Evolutionary conservation across 2,113 vertebrate genomes (phyloP).

Genomic region (Takifugu flavidus): DNA sequence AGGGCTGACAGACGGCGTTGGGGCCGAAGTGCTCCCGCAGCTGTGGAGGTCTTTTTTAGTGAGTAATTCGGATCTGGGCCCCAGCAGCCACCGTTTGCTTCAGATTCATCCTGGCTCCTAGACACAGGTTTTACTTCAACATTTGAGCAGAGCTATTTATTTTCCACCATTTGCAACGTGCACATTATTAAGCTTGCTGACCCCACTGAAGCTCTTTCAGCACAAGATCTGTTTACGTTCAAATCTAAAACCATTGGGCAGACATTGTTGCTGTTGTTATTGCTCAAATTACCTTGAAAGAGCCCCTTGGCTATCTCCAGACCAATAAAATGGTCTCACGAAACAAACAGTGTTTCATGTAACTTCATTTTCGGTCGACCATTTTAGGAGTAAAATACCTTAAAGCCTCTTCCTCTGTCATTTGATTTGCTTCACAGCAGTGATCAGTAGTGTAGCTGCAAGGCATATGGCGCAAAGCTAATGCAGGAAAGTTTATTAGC

Average conservation of each 20-base stretch:
- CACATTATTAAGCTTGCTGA: conserved; percentile 20
- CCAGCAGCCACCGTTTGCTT: conserved; percentile 44
- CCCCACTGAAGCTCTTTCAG: not conserved
- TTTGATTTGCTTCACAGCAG: conserved; percentile 23
- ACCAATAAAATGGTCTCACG: not conserved
- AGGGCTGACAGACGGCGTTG: conserved; percentile 57
- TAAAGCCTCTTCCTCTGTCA: conserved; percentile 6
- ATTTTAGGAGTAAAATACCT: conserved; percentile 7
- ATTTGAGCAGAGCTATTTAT: conserved; percentile 42
- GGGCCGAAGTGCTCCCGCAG: conserved; percentile 46
- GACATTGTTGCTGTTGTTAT: not conserved
- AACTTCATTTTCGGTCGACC: conserved; percentile 19
- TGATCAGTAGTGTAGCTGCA: conserved; percentile 20
- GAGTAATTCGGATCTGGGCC: conserved; percentile 48
- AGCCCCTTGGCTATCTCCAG: conserved; percentile 3
- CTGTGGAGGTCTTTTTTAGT: conserved; percentile 51
- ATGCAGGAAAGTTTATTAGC: conserved; percentile 31
- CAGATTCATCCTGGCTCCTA: conserved; percentile 10
- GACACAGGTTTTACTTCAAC: conserved; percentile 15
- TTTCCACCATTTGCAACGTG: conserved; percentile 25
- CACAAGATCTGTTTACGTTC: conserved; percentile 17
- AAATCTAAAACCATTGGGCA: conserved; percentile 14
- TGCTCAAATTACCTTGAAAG: conserved; percentile 8
- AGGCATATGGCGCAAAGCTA: conserved; percentile 22
- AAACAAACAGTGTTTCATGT: conserved; percentile 24